Percentiles rank a stretch among this genome's conserved stretches.
These are phyloP conservation scores for Synergus japonicus DNA, from an alignment of 2,888 invertebrate genomes.

Conservation along the genomic window DNA sequence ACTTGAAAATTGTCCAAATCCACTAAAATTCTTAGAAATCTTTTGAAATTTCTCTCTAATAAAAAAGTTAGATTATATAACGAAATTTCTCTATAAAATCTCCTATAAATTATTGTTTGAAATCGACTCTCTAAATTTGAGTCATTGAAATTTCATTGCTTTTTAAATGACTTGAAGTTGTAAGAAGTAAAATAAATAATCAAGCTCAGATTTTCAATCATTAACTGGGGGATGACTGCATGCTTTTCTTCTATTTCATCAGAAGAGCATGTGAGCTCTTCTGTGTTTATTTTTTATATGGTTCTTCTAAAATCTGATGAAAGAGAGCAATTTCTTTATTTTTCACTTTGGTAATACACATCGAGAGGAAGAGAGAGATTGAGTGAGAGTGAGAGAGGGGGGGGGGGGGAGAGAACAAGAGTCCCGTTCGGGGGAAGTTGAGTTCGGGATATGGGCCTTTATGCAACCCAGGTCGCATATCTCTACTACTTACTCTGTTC, in stretches of 20 bases:
- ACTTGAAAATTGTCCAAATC: too few species aligned
- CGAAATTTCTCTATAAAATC: too few species aligned
- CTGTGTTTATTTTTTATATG: neutral
- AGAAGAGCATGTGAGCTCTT: neutral
- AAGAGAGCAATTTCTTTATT: neutral
- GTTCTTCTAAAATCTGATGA: neutral
- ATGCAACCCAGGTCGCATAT: slow-evolving; percentile 35
- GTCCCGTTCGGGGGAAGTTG: neutral
- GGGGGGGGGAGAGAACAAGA: neutral
- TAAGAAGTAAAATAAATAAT: too few species aligned
- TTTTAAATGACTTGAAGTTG: too few species aligned
- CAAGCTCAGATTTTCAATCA: neutral
- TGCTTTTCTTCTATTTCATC: slow-evolving; percentile 27
- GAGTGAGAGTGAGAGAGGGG: neutral
- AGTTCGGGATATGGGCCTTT: slow-evolving; percentile 14
- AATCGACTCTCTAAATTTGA: too few species aligned
- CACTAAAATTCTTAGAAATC: too few species aligned
- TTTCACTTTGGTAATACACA: neutral
- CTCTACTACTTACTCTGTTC: neutral
- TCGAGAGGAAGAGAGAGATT: neutral
- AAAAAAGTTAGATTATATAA: too few species aligned
- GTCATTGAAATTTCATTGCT: too few species aligned
- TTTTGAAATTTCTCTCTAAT: too few species aligned
- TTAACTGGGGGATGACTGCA: neutral
- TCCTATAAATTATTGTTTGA: too few species aligned